Base-by-base conservation (phyloP, 2,888 invertebrate genomes). In the Actias luna region DNA sequence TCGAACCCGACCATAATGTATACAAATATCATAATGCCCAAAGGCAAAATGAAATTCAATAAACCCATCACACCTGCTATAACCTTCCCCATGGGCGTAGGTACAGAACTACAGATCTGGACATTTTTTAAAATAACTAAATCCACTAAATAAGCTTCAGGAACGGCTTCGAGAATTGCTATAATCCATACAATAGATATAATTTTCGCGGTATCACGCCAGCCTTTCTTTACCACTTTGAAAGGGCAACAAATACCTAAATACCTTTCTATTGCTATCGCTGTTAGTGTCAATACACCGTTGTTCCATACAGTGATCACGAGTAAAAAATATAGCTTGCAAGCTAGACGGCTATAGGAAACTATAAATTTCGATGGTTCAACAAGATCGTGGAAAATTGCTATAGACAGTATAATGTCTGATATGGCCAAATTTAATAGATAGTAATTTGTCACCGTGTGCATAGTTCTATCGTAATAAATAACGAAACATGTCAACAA, bases 401-500 rank as follows among this genome's bases (percentile, higher is more conserved):
- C 79, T 25, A 85, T 79, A 0, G 85, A 78, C 0, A 82, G 78
- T 1, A 87, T 69, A 7, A 84, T 65, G 63, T 88, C 88, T 0
- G 87, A 84, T 12, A 84, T 73, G 1, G 88, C 88, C 64, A 88
- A 71, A 67, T 87, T 80, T 59, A 88, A 85, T 1, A 88, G 70
- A 65, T 88, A 88, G 58, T 77, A 86, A 64, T 88, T 88, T 8
- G 85, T 88, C 0, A 80, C 80, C 0, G 87, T 86, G 60, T 85
- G 86, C 87, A 87, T 85, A 16, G 77, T 78, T 62, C 73, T 84
- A 64, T 88, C 85, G 57, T 71, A 78, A 67, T 83, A 86, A 60
- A 88, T 74, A 69, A 93, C 74, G 73, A 88, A 65, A 73, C 87
- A 85, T 65, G 89, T 82, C 69, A 92, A 71, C 61, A 89, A 62